These are phyloP conservation scores for Escarpia spicata DNA, from an alignment of 2,888 invertebrate genomes.

Conservation along the genomic window DNA sequence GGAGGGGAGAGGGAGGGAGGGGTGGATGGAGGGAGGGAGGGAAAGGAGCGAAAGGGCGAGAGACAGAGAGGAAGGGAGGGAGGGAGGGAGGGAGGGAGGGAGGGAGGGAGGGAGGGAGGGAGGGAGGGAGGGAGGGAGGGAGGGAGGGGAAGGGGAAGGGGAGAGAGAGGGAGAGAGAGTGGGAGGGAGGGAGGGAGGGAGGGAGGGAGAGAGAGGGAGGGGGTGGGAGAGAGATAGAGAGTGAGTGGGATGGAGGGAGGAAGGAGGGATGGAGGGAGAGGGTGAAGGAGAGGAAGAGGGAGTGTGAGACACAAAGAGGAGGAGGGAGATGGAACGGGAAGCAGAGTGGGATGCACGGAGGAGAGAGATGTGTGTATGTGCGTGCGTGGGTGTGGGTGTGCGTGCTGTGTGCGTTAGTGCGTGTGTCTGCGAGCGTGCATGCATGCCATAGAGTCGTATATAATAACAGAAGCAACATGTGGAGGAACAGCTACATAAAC, in stretches of 20 bases:
- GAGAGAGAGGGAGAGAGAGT: conserved; percentile 19
- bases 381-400: neutral
- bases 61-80: too few relatives aligned
- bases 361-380: neutral
- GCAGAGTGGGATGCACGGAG: neutral
- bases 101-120: too few relatives aligned
- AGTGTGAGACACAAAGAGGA: neutral
- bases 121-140: too few relatives aligned
- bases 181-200: neutral
- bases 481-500: too few relatives aligned
- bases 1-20: neutral
- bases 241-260: neutral
- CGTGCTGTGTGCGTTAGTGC: neutral
- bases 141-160: neutral
- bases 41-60: too few relatives aligned
- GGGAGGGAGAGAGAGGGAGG: too few relatives aligned
- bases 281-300: conserved; percentile 14
- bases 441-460: too few relatives aligned
- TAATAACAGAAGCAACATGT: too few relatives aligned
- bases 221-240: too few relatives aligned
- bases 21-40: neutral
- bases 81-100: too few relatives aligned
- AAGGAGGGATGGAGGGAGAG: neutral
- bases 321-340: too few relatives aligned
- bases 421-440: neutral